Evolutionary conservation across 1,140 invertebrate species (phyloP).

Genomic region (Sycophaga agraensis): DNA sequence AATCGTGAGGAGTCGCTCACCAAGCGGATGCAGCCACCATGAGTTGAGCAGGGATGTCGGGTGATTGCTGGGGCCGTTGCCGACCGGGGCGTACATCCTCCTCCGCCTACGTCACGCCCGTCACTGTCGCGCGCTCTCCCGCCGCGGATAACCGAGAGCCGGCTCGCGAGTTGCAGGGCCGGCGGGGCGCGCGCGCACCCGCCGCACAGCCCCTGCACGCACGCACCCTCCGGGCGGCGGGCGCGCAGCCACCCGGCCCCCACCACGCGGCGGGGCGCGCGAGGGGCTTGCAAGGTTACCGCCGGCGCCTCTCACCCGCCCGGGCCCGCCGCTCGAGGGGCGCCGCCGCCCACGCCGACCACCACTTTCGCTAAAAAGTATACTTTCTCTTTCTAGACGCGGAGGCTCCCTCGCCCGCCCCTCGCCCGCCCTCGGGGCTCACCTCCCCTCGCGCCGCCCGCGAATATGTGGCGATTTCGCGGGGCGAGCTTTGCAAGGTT

Average conservation of each 20-base stretch:
- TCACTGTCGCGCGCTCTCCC: constrained; percentile 46
- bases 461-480: too few relatives aligned
- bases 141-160: too few relatives aligned
- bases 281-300: neutral
- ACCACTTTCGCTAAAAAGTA: constrained; percentile 51
- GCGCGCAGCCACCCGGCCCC: constrained; percentile 35
- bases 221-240: constrained; percentile 32
- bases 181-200: too few relatives aligned
- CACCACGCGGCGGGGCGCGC: too few relatives aligned
- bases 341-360: constrained; percentile 36
- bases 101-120: constrained; percentile 56
- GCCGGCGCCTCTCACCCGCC: neutral
- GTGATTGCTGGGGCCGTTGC: constrained; percentile 52
- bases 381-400: constrained; percentile 39
- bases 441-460: neutral
- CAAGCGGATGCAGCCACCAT: constrained; percentile 56
- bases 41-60: constrained; percentile 52
- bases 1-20: too few relatives aligned
- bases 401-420: neutral
- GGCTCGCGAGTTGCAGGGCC: constrained; percentile 4
- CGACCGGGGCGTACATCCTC: constrained; percentile 57
- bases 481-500: constrained; percentile 25
- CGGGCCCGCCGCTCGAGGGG: neutral
- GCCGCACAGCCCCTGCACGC: neutral
- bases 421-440: neutral